A percentile compares a stretch with the other conserved stretches of the same genome.
phyloP scores from a whole-genome alignment of 92 coral and sea anemone genomes.

The Actinernus sp. region DNA sequence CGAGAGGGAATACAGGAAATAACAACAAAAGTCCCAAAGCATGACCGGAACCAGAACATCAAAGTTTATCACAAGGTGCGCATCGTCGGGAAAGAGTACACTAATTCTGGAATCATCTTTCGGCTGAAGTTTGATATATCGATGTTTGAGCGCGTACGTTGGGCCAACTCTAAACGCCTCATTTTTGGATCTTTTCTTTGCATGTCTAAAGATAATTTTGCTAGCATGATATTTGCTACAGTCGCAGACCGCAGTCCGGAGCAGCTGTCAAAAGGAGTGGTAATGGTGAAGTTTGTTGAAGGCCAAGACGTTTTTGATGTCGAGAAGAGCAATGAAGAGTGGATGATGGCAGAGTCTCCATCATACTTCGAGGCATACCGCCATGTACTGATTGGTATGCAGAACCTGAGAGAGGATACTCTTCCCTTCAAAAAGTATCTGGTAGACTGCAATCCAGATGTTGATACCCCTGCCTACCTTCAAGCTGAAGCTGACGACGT shows the following conservation, averaged over 20 bases:
- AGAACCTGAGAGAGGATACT: slow-evolving; percentile 46
- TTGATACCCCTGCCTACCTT: slow-evolving; percentile 75
- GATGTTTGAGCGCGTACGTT: slow-evolving; percentile 45
- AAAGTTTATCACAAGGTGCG: slow-evolving; percentile 58
- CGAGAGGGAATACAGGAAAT: slow-evolving; percentile 79
- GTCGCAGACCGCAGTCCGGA: slow-evolving; percentile 65
- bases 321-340: slow-evolving; percentile 33
- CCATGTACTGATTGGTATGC: slow-evolving; percentile 73
- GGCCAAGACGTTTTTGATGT: slow-evolving; percentile 59
- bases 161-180: slow-evolving; percentile 76
- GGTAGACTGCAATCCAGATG: slow-evolving; percentile 61
- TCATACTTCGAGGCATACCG: slow-evolving; percentile 83
- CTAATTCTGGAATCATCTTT: slow-evolving; percentile 60
- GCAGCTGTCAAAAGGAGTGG: slow-evolving; percentile 42
- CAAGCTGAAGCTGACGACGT: slow-evolving; percentile 12
- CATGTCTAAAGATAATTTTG: slow-evolving; percentile 56
- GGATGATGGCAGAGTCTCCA: slow-evolving; percentile 79
- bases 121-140: slow-evolving; percentile 57
- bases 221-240: slow-evolving; percentile 75
- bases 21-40: slow-evolving; percentile 34
- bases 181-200: slow-evolving; percentile 81
- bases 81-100: slow-evolving; percentile 44
- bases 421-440: slow-evolving; percentile 81
- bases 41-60: slow-evolving; percentile 53
- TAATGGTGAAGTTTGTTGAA: slow-evolving; percentile 59